Evolutionary conservation across 2,113 vertebrate species (phyloP).

Genomic region (Empidonax traillii): DNA sequence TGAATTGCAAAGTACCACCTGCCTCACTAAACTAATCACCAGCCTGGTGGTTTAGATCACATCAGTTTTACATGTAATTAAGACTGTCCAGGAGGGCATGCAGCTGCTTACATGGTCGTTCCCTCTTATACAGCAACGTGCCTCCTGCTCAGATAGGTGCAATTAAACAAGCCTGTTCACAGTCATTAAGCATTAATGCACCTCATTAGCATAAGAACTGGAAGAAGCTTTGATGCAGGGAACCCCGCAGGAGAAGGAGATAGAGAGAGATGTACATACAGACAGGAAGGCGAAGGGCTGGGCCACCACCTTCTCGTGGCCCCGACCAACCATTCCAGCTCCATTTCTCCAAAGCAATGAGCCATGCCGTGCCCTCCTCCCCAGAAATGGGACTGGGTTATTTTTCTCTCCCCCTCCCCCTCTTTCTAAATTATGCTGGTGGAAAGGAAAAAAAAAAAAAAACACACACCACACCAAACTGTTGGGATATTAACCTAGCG

Average conservation of each 20-base stretch:
- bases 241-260: slow-evolving; percentile 57
- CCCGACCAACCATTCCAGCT: slow-evolving; percentile 11
- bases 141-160: slow-evolving; percentile 76
- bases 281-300: slow-evolving; percentile 27
- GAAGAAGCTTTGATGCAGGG: slow-evolving; percentile 67
- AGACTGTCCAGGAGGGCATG: slow-evolving; percentile 67
- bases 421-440: slow-evolving; percentile 34
- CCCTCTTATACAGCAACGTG: slow-evolving; percentile 69
- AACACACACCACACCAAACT: background rate
- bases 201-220: slow-evolving; percentile 78
- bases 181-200: slow-evolving; percentile 77
- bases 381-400: slow-evolving; percentile 29
- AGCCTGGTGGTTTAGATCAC: slow-evolving; percentile 75
- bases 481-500: slow-evolving; percentile 64
- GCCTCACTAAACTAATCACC: slow-evolving; percentile 74
- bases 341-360: slow-evolving; percentile 47
- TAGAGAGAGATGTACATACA: slow-evolving; percentile 47
- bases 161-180: slow-evolving; percentile 72
- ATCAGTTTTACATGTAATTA: slow-evolving; percentile 79
- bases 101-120: slow-evolving; percentile 72
- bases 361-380: slow-evolving; percentile 37
- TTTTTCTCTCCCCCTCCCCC: background rate
- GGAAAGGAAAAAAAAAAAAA: background rate
- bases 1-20: slow-evolving; percentile 73
- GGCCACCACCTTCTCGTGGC: slow-evolving; percentile 23